phyloP scores from a whole-genome alignment of 2,888 invertebrate species.

The Agapostemon virescens region DNA sequence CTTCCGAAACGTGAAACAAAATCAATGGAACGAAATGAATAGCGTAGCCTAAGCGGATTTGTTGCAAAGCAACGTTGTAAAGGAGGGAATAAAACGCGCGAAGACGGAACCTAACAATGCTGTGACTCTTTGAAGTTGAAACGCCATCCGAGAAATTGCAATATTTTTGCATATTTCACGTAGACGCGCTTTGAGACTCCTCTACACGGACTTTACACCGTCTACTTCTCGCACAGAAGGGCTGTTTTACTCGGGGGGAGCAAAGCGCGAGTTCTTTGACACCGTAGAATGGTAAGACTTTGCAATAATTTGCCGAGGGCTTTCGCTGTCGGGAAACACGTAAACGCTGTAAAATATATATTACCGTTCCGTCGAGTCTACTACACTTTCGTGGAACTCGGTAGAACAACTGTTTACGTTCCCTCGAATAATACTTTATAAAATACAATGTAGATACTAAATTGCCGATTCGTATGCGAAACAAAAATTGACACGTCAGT shows the following conservation, averaged over 20 bases:
- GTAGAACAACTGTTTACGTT: not conserved
- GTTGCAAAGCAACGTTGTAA: not conserved
- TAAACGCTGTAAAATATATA: not conserved
- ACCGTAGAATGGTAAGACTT: not conserved
- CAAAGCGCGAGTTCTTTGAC: not conserved
- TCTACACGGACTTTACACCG: not conserved
- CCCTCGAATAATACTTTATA: not conserved
- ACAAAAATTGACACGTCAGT: not conserved
- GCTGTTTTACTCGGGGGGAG: not conserved
- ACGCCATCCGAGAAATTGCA: not conserved
- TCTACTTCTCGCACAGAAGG: not conserved
- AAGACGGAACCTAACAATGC: not conserved
- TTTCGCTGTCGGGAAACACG: not conserved
- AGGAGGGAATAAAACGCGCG: not conserved
- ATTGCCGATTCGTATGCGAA: not conserved
- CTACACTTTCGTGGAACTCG: not conserved
- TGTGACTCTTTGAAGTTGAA: not conserved
- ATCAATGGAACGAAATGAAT: not conserved
- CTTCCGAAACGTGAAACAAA: not conserved
- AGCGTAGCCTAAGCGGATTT: not conserved
- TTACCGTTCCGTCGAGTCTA: not conserved
- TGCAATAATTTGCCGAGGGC: not conserved
- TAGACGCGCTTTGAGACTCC: not conserved
- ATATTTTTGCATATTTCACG: slow-evolving; percentile 10
- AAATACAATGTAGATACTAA: not conserved